Percentiles rank a stretch among this genome's conserved stretches.
These are phyloP conservation scores for Formicarius rufipectus DNA, from an alignment of 2,113 vertebrate genomes.

Conservation along the genomic window DNA sequence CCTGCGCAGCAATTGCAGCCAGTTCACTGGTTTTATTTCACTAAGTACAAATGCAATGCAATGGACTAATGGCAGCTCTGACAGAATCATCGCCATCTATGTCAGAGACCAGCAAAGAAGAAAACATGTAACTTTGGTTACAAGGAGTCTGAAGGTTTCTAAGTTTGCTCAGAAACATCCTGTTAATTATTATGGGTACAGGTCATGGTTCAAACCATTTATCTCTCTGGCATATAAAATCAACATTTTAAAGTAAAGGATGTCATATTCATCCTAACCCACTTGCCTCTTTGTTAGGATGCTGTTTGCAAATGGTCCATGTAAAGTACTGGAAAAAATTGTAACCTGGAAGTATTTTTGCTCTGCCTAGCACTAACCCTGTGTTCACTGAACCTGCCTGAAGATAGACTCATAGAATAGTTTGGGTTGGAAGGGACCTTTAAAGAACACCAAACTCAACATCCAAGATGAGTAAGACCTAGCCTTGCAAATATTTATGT, in stretches of 20 bases:
- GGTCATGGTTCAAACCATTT: too few relatives aligned
- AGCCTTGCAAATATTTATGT: background rate
- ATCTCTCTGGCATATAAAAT: background rate
- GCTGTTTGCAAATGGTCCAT: background rate
- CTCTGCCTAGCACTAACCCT: background rate
- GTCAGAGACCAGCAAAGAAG: background rate
- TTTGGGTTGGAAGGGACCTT: background rate
- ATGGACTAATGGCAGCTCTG: background rate
- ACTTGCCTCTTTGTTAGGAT: background rate
- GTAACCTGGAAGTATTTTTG: background rate
- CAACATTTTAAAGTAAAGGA: background rate
- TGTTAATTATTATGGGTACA: background rate
- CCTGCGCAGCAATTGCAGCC: background rate
- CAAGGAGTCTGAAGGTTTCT: background rate
- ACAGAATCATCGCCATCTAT: background rate
- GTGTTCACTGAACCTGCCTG: fast-evolving
- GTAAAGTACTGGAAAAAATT: background rate
- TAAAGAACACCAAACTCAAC: background rate
- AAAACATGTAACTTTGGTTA: background rate
- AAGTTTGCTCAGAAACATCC: background rate
- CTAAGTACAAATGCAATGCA: background rate
- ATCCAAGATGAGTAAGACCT: background rate
- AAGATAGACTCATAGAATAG: background rate
- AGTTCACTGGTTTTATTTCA: too few relatives aligned
- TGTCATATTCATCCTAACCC: background rate